phyloP scores from a whole-genome alignment of 2,888 invertebrate genomes.

The Pyrrhia umbra region DNA sequence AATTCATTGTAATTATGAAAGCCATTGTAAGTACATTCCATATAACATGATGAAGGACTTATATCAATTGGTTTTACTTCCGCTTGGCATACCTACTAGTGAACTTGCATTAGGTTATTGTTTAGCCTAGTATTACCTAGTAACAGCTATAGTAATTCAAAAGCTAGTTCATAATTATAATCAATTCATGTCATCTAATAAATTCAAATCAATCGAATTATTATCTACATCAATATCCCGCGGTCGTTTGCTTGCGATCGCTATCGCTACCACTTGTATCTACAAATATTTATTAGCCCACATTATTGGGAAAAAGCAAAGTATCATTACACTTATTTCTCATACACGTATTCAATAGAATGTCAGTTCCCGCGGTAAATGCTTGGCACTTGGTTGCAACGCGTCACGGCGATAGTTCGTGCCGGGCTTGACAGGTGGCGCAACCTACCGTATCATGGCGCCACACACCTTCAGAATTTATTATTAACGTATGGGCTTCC shows the following conservation, averaged over 20 bases:
- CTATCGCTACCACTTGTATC: background rate
- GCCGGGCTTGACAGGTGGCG: constrained; percentile 61
- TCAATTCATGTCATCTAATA: background rate
- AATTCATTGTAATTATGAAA: constrained; percentile 53
- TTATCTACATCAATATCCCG: background rate
- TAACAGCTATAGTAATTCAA: background rate
- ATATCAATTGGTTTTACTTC: constrained; percentile 30
- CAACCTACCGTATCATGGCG: constrained; percentile 57
- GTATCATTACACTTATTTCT: constrained; percentile 50
- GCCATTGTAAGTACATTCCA: constrained; percentile 43
- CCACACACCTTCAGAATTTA: constrained; percentile 62
- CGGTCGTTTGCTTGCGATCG: background rate
- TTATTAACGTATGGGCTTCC: constrained; percentile 60
- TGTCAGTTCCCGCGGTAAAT: constrained; percentile 58
- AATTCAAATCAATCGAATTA: background rate
- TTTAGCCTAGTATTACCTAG: background rate
- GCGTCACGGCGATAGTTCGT: constrained; percentile 58
- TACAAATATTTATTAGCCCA: constrained; percentile 35
- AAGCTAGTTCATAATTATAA: background rate
- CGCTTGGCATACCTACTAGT: constrained; percentile 7
- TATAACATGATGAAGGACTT: constrained; percentile 25
- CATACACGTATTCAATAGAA: constrained; percentile 53
- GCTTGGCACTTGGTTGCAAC: constrained; percentile 48
- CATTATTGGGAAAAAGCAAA: constrained; percentile 44
- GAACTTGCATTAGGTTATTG: background rate